Evolutionary conservation across 1,140 invertebrate species (phyloP), one percentile per base, ranked within the genome.

Genomic region (Apis dorsata): DNA sequence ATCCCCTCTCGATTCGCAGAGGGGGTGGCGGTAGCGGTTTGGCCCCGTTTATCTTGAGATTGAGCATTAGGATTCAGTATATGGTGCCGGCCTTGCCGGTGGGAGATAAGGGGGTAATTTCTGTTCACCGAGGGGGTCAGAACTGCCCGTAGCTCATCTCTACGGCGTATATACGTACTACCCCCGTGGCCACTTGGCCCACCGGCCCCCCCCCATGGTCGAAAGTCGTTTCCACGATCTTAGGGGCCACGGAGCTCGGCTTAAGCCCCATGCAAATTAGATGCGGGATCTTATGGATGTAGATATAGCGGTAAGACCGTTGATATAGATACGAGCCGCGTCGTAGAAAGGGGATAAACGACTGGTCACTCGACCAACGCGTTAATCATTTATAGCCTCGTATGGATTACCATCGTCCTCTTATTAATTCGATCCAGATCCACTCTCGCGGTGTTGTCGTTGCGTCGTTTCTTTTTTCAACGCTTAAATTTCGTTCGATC

Each of bases 81-180:
- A 89, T 87, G 86, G 90, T 84, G 85, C 79, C 86, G 87, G 88
- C 92, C 87, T 91, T 93, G 92, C 88, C 84, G 85, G 82, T 86
- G 84, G 88, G 86, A 93, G 92, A 93, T 93, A 93, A 93, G 91
- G 91, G 88, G 92, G 89, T 92, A 92, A 93, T 93, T 93, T 93
- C 92, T 92, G 89, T 80, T 88, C 87, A 86, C 81, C 88, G 88
- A 87, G 88, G 89, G 91, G 91, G 91, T 91, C 91, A 92, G 74
- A 91, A 91, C 90, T 92, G 89, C 87, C 92, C 91, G 90, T 93
- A 93, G 91, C 91, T 93, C 91, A 93, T 93, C 92, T 91, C 90
- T 86, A 83, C 86, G 57, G 74, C 84, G 87, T 87, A 85, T 87
- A 85, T 85, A 81, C 83, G 85, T 79, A 83, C 89, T 83, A 85